Evolutionary conservation across 2,797 vertebrate species (phyloP), one percentile per base, ranked within the genome.

Genomic region (Syngnathus rostellatus): DNA sequence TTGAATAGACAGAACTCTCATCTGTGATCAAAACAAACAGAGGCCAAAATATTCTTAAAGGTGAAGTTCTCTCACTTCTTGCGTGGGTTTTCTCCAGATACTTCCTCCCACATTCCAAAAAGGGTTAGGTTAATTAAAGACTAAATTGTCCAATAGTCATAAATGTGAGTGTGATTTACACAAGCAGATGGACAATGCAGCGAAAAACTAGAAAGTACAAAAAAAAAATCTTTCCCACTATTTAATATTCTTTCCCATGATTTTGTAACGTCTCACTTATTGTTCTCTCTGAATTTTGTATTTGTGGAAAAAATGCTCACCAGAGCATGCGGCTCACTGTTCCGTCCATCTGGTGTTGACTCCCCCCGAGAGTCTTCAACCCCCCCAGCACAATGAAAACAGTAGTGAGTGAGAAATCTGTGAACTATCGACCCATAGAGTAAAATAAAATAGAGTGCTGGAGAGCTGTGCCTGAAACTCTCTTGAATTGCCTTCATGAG

Each of bases 371-470:
- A 58, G 14, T 38, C 31, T 17, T 58, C 31, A 58, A 58, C 14
- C 55, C 54, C 53, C 55, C 55, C 12, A 37, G 55, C 14, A 37
- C 55, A 37, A 58, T 58, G 16, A 58, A 31, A 58, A 58, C 53
- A 54, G 53, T 58, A 17, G 55, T 58, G 55, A 58, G 55, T 58
- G 55, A 58, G 55, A 58, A 58, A 58, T 58, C 25, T 31, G 14
- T 8, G 31, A 58, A 58, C 55, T 37, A 37, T 58, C 38, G 8
- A 37, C 55, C 55, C 14, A 17, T 8, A 8, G 55, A 16, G 25
- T 16, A 19, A 58, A 37, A 17, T 58, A 17, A 58, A 58, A 53
- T 53, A 10, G 16, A 53, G n/a, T 2, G 10, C 50, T 21, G 50
- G 9, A 21, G n/a, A 23, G 1, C n/a, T n/a, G 3, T 53, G 8